Evolutionary conservation across 1,140 invertebrate genomes (phyloP), one percentile per base, ranked within the genome.

Genomic region (Araneus ventricosus): DNA sequence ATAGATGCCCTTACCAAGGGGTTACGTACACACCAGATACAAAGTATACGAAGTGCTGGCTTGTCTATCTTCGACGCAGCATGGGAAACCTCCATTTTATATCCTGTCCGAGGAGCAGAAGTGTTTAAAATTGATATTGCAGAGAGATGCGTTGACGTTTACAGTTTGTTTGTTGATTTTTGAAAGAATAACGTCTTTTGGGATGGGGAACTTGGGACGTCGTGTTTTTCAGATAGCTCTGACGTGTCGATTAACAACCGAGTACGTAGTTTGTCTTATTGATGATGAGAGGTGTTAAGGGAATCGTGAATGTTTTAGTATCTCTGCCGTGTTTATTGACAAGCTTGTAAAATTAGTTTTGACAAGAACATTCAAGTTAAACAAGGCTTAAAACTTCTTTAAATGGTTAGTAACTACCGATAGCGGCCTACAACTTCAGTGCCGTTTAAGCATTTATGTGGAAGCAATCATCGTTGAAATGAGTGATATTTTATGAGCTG

Each of bases 1-100:
- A 87, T 27, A 87, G 85, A 87, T 45, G 59, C 34, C 45, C 85
- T 61, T 63, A 37, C 34, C 52, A 59, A 87, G 41, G 85, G 85
- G 85, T 87, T 87, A 59, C 30, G 34, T 79, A 79, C 39, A 57
- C 88, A 90, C 88, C 88, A 10, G 80, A 84, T 52, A 84, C 80
- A 84, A 84, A 84, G 80, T 84, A 84, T 84, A 84, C 24, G 24
- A 34, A 34, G 30, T 37, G 30, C 30, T 80, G 14, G 75, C 27
- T 17, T 20, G 80, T 84, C 80, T 84, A 24, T 84, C 80, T 52
- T 84, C 80, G n/a, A 6, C 80, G 24, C 41, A 22, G 79, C 37
- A 82, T 45, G 79, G n/a, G 30, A 22, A 27, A 41, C 27, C 20
- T 10, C 27, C 22, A 75, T 75, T 75, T 75, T 75, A 75, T 30